Evolutionary conservation across 2,888 invertebrate genomes (phyloP).

Genomic region (Cataglyphis altisquamis): DNA sequence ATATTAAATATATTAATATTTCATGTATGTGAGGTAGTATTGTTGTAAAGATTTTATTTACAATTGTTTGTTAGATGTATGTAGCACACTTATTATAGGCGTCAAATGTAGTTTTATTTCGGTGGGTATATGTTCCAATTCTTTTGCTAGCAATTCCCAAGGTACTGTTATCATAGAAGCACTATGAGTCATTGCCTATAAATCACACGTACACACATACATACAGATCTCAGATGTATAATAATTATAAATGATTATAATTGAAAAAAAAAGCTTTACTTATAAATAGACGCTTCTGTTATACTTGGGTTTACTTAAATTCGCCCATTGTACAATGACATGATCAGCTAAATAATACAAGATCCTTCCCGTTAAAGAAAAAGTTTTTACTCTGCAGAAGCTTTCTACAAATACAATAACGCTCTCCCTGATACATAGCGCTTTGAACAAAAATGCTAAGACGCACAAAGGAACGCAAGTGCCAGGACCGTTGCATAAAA

Average conservation of each 20-base stretch:
- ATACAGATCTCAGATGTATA: background rate
- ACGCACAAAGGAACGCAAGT: slow-evolving; percentile 97
- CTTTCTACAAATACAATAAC: slow-evolving; percentile 97
- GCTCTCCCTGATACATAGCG: slow-evolving; percentile 89
- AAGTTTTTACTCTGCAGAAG: slow-evolving; percentile 95
- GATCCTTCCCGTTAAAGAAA: slow-evolving; percentile 96
- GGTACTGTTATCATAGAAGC: slow-evolving; percentile 66
- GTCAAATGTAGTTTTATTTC: slow-evolving; percentile 80
- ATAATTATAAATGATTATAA: slow-evolving; percentile 41
- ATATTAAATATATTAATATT: background rate
- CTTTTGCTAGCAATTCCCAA: slow-evolving; percentile 76
- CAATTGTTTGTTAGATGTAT: slow-evolving; percentile 49
- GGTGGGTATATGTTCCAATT: slow-evolving; percentile 73
- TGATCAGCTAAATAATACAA: slow-evolving; percentile 94
- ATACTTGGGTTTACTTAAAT: slow-evolving; percentile 87
- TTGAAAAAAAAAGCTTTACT: slow-evolving; percentile 23
- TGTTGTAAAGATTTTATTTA: slow-evolving; percentile 57
- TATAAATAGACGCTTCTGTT: slow-evolving; percentile 62
- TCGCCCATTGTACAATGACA: slow-evolving; percentile 97
- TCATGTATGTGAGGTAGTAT: background rate
- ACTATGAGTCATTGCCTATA: slow-evolving; percentile 61
- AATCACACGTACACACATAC: slow-evolving; percentile 12
- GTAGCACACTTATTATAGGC: slow-evolving; percentile 58
- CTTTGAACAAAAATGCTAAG: slow-evolving; percentile 91
- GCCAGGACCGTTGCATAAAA: slow-evolving; percentile 98